A percentile compares a stretch with the other conserved stretches of the same genome.
Conservation (phyloP, 1,140 invertebrate genomes). For the Bombus waltoni region DNA sequence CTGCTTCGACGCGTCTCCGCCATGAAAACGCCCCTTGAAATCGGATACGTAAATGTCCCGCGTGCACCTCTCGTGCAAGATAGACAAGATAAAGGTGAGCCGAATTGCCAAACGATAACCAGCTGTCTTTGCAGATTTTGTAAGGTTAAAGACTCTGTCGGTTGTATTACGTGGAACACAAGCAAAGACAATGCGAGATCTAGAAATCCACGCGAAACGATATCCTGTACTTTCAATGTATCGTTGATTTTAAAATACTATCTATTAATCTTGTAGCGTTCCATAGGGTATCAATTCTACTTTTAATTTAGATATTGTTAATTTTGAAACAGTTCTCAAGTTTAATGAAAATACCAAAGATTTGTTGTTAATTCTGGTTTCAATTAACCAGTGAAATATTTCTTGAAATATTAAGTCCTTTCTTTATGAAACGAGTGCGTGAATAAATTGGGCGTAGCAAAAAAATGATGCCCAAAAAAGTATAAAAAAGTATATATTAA, state of each 20-base stretch:
- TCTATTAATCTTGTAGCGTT: too few relatives aligned
- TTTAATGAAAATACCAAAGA: background rate
- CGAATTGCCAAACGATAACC: background rate
- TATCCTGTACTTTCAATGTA: background rate
- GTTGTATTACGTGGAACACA: background rate
- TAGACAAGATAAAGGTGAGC: background rate
- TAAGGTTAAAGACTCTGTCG: too few relatives aligned
- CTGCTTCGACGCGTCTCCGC: conserved; percentile 1
- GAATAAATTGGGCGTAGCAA: too few relatives aligned
- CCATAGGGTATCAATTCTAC: too few relatives aligned
- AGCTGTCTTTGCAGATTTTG: background rate
- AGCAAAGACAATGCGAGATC: background rate
- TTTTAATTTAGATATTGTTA: background rate
- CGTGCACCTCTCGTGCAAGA: background rate
- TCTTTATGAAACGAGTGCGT: too few relatives aligned
- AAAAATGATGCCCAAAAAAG: too few relatives aligned
- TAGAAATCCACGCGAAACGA: background rate
- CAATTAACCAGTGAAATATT: too few relatives aligned
- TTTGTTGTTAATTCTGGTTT: background rate
- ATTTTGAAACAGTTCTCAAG: background rate
- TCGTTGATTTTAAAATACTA: background rate
- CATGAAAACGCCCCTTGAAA: background rate
- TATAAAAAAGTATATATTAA: too few relatives aligned
- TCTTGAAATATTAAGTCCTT: too few relatives aligned
- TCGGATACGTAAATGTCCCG: conserved; percentile 22